Evolutionary conservation across 1,140 invertebrate species (phyloP).

Genomic region (Zophobas morio): DNA sequence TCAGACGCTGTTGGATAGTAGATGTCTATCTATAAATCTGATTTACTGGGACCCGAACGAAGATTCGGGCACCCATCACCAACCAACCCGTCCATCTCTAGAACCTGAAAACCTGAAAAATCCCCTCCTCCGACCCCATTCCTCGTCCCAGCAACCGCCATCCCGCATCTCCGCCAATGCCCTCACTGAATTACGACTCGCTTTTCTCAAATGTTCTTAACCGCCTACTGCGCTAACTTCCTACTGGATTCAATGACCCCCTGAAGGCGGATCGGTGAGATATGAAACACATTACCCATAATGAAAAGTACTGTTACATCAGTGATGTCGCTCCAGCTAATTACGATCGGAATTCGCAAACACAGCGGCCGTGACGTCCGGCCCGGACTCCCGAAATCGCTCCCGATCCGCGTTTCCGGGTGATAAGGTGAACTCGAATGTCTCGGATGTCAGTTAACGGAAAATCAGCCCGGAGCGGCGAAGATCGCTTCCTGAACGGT

Average conservation of each 20-base stretch:
- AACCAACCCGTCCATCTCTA: too few species aligned
- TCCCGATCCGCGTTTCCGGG: conserved; percentile 7
- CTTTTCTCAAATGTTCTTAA: conserved; percentile 43
- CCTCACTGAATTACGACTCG: conserved; percentile 12
- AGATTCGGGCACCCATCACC: too few species aligned
- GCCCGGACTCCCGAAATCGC: conserved; percentile 20
- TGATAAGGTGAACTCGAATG: conserved; percentile 19
- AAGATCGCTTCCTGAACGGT: conserved; percentile 49
- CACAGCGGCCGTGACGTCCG: conserved; percentile 46
- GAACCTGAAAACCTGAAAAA: too few species aligned
- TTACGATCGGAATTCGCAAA: conserved; percentile 36
- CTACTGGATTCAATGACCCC: conserved; percentile 53
- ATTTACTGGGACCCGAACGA: too few species aligned
- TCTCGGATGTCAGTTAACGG: conserved; percentile 53
- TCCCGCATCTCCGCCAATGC: too few species aligned
- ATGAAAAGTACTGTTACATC: conserved; percentile 43
- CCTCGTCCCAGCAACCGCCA: too few species aligned
- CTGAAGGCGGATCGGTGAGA: conserved; percentile 52
- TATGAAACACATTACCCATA: conserved; percentile 52
- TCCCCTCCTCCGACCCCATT: too few species aligned
- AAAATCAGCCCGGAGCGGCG: conserved; percentile 44
- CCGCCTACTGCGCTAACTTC: conserved; percentile 48
- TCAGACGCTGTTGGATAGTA: too few species aligned
- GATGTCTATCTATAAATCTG: too few species aligned
- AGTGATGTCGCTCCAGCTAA: conserved; percentile 11